phyloP scores from a whole-genome alignment of 2,113 vertebrate species.

The Scytalopus superciliaris region DNA sequence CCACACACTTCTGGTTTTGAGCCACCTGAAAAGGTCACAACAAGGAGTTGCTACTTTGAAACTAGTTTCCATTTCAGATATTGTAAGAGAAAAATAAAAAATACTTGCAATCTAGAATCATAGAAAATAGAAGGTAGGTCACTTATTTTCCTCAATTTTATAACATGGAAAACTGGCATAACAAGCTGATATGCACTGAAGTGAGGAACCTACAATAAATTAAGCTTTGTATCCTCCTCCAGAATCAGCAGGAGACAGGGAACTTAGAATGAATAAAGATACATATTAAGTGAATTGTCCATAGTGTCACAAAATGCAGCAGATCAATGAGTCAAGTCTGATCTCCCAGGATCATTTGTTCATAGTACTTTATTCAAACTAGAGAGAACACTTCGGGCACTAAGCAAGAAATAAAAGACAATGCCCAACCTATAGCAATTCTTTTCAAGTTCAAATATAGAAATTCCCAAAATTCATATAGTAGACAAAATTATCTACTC shows the following conservation, averaged over 20 bases:
- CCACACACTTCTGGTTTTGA: conserved; percentile 73
- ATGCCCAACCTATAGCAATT: neutral
- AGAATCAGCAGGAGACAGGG: neutral
- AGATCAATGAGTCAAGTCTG: neutral
- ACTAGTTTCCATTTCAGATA: neutral
- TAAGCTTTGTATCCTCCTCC: neutral
- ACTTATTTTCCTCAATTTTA: neutral
- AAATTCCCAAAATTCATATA: neutral
- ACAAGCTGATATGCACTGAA: neutral
- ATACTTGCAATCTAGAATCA: neutral
- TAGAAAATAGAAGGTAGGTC: neutral
- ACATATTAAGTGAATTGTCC: neutral
- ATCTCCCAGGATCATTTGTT: neutral
- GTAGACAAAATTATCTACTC: neutral
- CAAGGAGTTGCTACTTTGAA: neutral
- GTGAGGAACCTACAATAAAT: neutral
- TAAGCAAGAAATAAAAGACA: neutral
- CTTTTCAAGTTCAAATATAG: neutral
- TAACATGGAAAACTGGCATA: neutral
- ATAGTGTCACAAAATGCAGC: neutral
- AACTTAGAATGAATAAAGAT: neutral
- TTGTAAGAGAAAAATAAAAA: neutral
- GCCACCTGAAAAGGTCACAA: conserved; percentile 65
- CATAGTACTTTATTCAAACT: neutral
- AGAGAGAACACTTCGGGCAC: neutral